Evolutionary conservation across 2,888 invertebrate genomes (phyloP).

Genomic region (Dexiosoma caninum): DNA sequence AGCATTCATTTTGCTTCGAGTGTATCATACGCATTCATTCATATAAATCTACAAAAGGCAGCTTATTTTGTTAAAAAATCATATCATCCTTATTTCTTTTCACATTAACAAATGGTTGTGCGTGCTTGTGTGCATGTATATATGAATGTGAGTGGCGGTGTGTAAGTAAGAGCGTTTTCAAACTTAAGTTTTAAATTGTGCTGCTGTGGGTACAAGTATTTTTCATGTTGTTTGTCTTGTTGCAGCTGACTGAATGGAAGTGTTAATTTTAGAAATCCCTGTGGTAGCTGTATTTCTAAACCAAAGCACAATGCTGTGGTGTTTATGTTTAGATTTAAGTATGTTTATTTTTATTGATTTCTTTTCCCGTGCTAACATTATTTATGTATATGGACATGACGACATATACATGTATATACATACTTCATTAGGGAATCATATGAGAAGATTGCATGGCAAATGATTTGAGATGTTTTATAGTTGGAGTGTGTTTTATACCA

Average conservation of each 20-base stretch:
- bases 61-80: conserved; percentile 4
- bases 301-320: conserved; percentile 33
- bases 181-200: conserved; percentile 6
- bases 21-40: neutral
- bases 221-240: neutral
- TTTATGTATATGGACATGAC: too few species aligned
- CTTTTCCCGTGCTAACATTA: neutral
- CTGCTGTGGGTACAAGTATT: neutral
- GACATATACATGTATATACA: too few species aligned
- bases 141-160: neutral
- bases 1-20: conserved; percentile 16
- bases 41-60: neutral
- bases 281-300: conserved; percentile 39
- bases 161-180: conserved; percentile 1
- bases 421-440: too few species aligned
- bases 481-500: too few species aligned
- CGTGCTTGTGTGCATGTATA: too few species aligned
- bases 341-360: conserved; percentile 26
- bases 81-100: conserved; percentile 1
- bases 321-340: conserved; percentile 30
- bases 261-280: conserved; percentile 55
- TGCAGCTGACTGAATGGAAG: conserved; percentile 22
- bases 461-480: too few species aligned
- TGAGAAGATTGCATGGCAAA: too few species aligned
- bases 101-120: conserved; percentile 3